Evolutionary conservation across 2,888 invertebrate species (phyloP), one percentile per base, ranked within the genome.

Genomic region (Folsomia manolachei): DNA sequence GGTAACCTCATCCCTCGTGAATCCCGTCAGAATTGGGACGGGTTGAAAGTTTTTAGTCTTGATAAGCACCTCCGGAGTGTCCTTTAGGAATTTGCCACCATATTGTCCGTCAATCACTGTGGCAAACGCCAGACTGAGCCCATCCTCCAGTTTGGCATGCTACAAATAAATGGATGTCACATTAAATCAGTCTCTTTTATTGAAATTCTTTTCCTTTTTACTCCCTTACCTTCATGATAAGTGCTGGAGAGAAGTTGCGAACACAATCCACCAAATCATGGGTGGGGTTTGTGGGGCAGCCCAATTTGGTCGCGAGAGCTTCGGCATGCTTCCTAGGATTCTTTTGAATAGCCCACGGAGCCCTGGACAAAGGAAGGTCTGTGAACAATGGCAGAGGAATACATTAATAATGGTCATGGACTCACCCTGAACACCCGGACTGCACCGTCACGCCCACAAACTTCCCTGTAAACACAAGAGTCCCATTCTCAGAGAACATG

Each of bases 321-420:
- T 80, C 77, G 19, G 84, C 82, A 69, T 82, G 82, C 52, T 78
- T 81, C 61, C 81, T 78, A 1, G 84, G 84, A 7, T 82, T 81
- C 19, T 80, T 76, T 73, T 84, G 84, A 14, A 84, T 80, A 1
- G 84, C 83, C 83, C 84, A 84, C 2, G 83, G 83, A 27, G 83
- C 83, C 26, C 39, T 39, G 39, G 14, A 39, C 7, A 7, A 61
- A 21, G 61, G 19, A 61, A n/a, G 7, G 9, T 9, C 61, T 21
- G 23, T 61, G 19, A 18, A 61, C n/a, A 61, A 19, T 61, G 18
- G 9, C 18, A 51, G 18, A 51, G 83, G n/a, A n/a, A n/a, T n/a
- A n/a, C n/a, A n/a, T n/a, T n/a, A n/a, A n/a, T n/a, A n/a, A n/a
- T n/a, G n/a, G n/a, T n/a, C n/a, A n/a, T n/a, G n/a, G n/a, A n/a